Evolutionary conservation across 2,888 invertebrate genomes (phyloP), one percentile per base, ranked within the genome.

Genomic region (Dione juno): DNA sequence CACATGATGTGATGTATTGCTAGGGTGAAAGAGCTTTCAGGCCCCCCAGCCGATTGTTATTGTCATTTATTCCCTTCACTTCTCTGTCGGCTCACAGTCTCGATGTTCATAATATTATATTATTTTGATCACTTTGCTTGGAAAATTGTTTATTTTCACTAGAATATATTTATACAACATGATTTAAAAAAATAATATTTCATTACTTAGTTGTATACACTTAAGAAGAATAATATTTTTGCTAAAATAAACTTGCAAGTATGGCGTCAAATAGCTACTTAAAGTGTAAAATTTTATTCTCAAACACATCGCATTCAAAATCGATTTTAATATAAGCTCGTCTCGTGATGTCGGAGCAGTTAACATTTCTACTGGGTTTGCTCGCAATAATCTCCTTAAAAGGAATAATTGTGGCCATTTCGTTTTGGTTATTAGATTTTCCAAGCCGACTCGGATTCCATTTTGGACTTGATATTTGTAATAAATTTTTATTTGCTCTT

Each of bases 371-470:
- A 71, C 67, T 80, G 82, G 80, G 75, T 83, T 82, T 78, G 72
- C 78, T 80, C 79, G 79, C 83, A 81, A 84, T 88, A 85, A 87
- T 87, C 82, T 84, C 75, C 80, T 85, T 83, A 80, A 82, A 81
- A 77, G 80, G 79, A 82, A 87, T 86, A 87, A 88, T 88, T 87
- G 86, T 77, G 80, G 78, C 78, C 84, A 80, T 88, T 88, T 85
- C 84, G 83, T 86, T 85, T 84, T 81, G 79, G 84, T 88, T 88
- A 88, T 89, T 87, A 84, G 84, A 84, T 87, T 85, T 84, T 80
- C 83, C 79, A 77, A 78, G 80, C 76, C 77, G 76, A 73, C 75
- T 75, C 78, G 78, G 71, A 77, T 79, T 81, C 79, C 76, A 77
- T 75, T 80, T 80, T 81, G 74, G 74, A 82, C 80, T 85, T 85